phyloP scores from a whole-genome alignment of 2,113 vertebrate genomes.

The Mustela nigripes region DNA sequence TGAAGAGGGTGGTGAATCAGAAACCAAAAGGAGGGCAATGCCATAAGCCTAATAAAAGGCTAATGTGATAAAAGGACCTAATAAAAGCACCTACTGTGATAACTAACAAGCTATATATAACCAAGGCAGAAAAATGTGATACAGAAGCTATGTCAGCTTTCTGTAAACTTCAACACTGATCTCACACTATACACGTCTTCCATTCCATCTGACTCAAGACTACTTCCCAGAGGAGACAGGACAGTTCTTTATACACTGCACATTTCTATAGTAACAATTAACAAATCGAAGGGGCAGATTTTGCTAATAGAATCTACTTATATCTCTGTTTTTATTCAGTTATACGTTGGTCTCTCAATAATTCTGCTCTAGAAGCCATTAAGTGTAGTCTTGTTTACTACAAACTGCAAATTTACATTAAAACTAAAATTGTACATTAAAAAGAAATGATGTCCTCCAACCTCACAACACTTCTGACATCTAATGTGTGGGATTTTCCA shows the following conservation, averaged over 20 bases:
- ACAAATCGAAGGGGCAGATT: too few relatives aligned
- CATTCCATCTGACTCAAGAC: not conserved
- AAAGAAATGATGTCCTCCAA: too few relatives aligned
- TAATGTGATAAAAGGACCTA: not conserved
- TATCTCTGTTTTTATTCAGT: too few relatives aligned
- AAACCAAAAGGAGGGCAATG: not conserved
- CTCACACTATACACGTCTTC: not conserved
- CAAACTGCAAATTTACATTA: too few relatives aligned
- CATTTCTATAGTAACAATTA: too few relatives aligned
- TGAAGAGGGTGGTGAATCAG: not conserved
- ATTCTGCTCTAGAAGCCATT: too few relatives aligned
- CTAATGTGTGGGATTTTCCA: too few relatives aligned
- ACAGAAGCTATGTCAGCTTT: not conserved
- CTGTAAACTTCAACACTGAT: not conserved
- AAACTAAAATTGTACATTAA: too few relatives aligned
- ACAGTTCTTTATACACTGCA: not conserved
- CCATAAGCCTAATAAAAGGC: not conserved
- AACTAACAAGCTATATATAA: not conserved
- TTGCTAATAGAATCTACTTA: too few relatives aligned
- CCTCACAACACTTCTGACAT: too few relatives aligned
- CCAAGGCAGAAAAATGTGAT: not conserved
- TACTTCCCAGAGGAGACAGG: not conserved
- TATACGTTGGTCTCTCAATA: too few relatives aligned
- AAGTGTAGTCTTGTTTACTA: too few relatives aligned
- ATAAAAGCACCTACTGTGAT: not conserved